phyloP scores from a whole-genome alignment of 2,113 vertebrate species.

The Myxocyprinus asiaticus region DNA sequence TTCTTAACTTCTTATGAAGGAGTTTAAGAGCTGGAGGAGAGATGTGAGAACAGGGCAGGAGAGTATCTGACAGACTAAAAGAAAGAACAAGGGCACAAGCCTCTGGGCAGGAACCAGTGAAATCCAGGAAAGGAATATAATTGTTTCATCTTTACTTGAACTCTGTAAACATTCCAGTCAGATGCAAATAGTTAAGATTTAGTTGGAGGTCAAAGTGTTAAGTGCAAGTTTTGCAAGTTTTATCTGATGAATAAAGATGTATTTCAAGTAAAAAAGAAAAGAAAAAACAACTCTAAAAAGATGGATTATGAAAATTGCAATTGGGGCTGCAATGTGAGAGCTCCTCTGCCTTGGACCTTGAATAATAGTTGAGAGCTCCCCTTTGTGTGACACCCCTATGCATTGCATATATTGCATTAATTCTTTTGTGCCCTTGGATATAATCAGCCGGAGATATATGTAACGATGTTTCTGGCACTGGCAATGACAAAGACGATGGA shows the following conservation, averaged over 20 bases:
- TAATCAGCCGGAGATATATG: no score
- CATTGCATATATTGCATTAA: no score
- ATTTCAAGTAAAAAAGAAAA: not conserved
- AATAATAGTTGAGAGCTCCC: no score
- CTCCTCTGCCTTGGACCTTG: no score
- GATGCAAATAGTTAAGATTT: conserved; percentile 60
- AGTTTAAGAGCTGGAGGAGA: no score
- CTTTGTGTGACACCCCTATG: no score
- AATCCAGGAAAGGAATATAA: conserved; percentile 52
- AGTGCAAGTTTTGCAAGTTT: not conserved
- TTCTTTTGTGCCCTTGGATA: no score
- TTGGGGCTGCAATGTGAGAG: no score
- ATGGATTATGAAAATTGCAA: not conserved
- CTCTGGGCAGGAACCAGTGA: conserved; percentile 47
- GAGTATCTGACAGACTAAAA: conserved; percentile 46
- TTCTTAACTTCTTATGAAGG: no score
- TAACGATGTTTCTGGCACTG: no score
- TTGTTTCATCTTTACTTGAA: conserved; percentile 61
- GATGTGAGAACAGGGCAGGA: conserved; percentile 38
- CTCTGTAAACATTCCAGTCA: conserved; percentile 59
- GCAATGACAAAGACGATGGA: no score
- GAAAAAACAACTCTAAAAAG: not conserved
- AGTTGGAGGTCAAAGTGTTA: conserved; percentile 61
- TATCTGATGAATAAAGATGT: conserved; percentile 63
- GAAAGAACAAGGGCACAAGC: conserved; percentile 53